Evolutionary conservation across 2,888 invertebrate species (phyloP).

Genomic region (Agrochola circellaris): DNA sequence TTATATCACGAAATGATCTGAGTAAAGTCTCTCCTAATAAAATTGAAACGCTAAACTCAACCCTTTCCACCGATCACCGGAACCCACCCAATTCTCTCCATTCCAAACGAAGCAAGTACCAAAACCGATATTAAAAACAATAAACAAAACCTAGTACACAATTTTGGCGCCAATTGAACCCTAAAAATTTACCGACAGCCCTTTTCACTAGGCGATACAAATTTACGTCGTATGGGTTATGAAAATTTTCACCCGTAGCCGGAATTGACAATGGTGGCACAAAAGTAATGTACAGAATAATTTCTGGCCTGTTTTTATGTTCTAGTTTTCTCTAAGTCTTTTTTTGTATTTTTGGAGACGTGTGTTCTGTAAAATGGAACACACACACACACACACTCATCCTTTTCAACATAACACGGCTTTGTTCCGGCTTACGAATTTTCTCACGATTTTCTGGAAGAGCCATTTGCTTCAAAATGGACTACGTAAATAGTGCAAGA

Average conservation of each 20-base stretch:
- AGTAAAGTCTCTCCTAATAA: background rate
- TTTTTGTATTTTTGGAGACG: background rate
- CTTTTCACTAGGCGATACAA: slow-evolving; percentile 75
- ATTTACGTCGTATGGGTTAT: slow-evolving; percentile 76
- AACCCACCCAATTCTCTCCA: background rate
- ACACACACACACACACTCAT: too few species aligned
- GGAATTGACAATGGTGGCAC: slow-evolving; percentile 70
- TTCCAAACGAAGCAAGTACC: slow-evolving; percentile 17
- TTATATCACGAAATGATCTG: too few species aligned
- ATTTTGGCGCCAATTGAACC: slow-evolving; percentile 61
- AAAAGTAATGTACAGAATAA: slow-evolving; percentile 70
- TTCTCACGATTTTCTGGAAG: background rate
- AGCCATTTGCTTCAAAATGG: background rate
- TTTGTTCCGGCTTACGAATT: background rate
- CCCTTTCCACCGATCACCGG: background rate
- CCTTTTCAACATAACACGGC: too few species aligned
- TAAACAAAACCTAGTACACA: slow-evolving; percentile 59
- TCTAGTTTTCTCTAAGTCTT: background rate
- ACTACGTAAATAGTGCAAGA: background rate
- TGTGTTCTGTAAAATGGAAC: background rate
- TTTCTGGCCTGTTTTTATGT: slow-evolving; percentile 65
- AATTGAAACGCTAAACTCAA: background rate
- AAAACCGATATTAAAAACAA: slow-evolving; percentile 62
- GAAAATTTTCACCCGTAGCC: slow-evolving; percentile 70
- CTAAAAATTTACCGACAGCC: slow-evolving; percentile 76